Evolutionary conservation across 2,888 invertebrate species (phyloP).

Genomic region (Hyposoter dolosus): DNA sequence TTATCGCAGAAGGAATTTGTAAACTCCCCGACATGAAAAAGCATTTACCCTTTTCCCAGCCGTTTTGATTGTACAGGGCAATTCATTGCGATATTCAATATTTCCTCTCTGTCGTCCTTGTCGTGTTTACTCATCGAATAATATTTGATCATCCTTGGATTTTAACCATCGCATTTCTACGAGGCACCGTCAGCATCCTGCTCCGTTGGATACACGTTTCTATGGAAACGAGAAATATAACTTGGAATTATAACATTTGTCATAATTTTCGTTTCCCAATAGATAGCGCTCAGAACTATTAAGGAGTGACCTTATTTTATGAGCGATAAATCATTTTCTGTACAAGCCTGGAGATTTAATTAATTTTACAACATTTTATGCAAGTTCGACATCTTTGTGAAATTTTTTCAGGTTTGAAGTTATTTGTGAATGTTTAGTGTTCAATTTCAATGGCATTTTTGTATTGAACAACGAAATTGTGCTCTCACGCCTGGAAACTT

Average conservation of each 20-base stretch:
- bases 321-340: slow-evolving; percentile 26
- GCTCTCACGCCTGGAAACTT: background rate
- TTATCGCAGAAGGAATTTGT: slow-evolving; percentile 7
- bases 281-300: background rate
- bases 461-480: background rate
- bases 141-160: slow-evolving; percentile 73
- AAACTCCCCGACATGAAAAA: slow-evolving; percentile 32
- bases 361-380: background rate
- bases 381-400: background rate
- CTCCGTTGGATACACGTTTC: slow-evolving; percentile 12
- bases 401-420: background rate
- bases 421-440: background rate
- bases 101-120: slow-evolving; percentile 65
- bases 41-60: slow-evolving; percentile 30
- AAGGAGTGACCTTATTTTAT: slow-evolving; percentile 24
- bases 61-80: slow-evolving; percentile 70
- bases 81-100: slow-evolving; percentile 74
- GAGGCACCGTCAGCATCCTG: background rate
- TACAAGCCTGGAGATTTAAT: background rate
- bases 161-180: background rate
- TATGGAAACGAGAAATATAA: slow-evolving; percentile 44
- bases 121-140: slow-evolving; percentile 70
- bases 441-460: background rate
- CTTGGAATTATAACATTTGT: slow-evolving; percentile 37
- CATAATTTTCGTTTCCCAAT: slow-evolving; percentile 23